Conservation (phyloP, 2,888 invertebrate species). For the Listrodromus nycthemerus region DNA sequence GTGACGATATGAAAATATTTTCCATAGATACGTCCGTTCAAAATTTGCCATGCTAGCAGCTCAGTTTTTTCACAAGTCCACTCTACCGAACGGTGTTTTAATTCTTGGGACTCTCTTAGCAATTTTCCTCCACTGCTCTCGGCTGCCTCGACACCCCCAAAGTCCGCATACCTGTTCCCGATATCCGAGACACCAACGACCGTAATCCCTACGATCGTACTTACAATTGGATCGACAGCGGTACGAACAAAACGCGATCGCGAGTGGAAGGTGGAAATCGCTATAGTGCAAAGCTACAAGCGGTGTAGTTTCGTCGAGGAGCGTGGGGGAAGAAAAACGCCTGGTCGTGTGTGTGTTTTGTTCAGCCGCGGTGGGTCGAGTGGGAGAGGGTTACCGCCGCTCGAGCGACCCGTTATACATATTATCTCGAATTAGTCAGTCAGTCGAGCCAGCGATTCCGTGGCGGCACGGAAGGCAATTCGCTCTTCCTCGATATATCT, state of each 20-base stretch:
- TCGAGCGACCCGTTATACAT: conserved; percentile 78
- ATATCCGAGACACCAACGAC: not conserved
- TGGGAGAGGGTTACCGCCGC: conserved; percentile 78
- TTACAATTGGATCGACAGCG: not conserved
- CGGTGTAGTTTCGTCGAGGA: conserved; percentile 15
- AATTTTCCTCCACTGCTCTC: too few species aligned
- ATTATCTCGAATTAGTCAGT: conserved; percentile 82
- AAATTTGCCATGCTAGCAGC: not conserved
- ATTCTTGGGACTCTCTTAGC: too few species aligned
- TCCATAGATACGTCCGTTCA: not conserved
- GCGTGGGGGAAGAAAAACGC: conserved; percentile 52
- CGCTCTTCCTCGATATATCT: conserved; percentile 52
- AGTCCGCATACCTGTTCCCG: not conserved
- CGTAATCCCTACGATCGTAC: not conserved
- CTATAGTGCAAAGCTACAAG: not conserved
- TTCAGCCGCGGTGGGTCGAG: conserved; percentile 68
- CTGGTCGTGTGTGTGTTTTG: conserved; percentile 23
- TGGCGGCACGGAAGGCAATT: conserved; percentile 69
- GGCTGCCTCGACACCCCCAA: too few species aligned
- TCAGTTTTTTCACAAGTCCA: too few species aligned
- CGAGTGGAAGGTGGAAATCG: conserved; percentile 2
- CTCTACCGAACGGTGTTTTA: too few species aligned
- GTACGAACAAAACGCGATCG: conserved; percentile 1
- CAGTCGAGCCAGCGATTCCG: conserved; percentile 78
- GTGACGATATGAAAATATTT: too few species aligned